These are phyloP conservation scores for Merops nubicus DNA, from an alignment of 2,113 vertebrate species.

Conservation along the genomic window DNA sequence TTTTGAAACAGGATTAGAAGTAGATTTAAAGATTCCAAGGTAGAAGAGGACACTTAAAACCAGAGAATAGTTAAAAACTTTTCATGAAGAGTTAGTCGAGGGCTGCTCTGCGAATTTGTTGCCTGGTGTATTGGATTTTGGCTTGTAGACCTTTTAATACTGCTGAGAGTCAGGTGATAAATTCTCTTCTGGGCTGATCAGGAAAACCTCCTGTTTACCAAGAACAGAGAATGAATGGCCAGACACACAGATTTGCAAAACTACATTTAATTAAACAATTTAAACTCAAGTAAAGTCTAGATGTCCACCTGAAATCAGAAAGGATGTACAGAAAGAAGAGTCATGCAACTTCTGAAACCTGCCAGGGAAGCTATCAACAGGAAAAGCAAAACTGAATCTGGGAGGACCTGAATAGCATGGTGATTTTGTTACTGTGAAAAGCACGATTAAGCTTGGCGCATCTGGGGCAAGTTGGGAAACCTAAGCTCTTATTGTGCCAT, in stretches of 20 bases:
- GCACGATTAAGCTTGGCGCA: not conserved
- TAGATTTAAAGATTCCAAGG: not conserved
- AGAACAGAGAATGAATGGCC: not conserved
- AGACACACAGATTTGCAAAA: not conserved
- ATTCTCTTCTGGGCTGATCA: not conserved
- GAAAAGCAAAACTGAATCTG: not conserved
- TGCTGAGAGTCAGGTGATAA: not conserved
- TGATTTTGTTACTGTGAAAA: not conserved
- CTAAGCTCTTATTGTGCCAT: not conserved
- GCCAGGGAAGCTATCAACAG: accelerated
- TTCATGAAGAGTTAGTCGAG: not conserved
- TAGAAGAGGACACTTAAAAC: not conserved
- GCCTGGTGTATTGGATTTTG: not conserved
- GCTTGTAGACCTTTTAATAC: not conserved
- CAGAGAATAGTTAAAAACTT: not conserved
- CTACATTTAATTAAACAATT: not conserved
- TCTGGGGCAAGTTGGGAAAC: not conserved
- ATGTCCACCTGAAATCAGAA: not conserved
- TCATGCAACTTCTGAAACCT: not conserved
- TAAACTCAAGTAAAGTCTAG: not conserved
- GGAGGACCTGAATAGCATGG: not conserved
- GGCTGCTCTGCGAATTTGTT: not conserved
- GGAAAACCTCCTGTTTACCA: not conserved
- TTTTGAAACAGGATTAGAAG: not conserved
- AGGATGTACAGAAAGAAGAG: not conserved